These are phyloP conservation scores for Cerceris rybyensis DNA, from an alignment of 2,888 invertebrate species.

Conservation along the genomic window DNA sequence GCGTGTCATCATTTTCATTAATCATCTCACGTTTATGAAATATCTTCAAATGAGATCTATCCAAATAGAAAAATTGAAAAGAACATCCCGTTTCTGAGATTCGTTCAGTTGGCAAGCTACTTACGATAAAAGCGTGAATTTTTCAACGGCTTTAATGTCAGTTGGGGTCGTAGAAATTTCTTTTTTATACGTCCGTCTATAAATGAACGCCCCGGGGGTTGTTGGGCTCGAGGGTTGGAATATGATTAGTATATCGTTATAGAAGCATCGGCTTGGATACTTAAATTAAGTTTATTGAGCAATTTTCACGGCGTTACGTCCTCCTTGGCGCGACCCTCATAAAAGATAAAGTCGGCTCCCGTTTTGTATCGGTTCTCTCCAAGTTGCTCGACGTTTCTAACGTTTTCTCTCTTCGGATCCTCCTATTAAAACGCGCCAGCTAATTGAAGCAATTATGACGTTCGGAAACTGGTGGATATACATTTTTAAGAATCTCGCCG, in stretches of 20 bases:
- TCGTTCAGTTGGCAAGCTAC: background rate
- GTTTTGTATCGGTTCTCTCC: slow-evolving; percentile 47
- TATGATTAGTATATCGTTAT: slow-evolving; percentile 73
- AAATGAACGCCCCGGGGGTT: slow-evolving; percentile 46
- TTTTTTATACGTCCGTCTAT: slow-evolving; percentile 46
- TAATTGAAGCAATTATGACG: slow-evolving; percentile 51
- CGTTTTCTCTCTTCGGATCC: slow-evolving; percentile 7
- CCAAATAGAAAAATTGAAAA: too few species aligned
- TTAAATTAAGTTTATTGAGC: slow-evolving; percentile 73
- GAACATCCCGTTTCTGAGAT: background rate
- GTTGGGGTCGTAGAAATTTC: slow-evolving; percentile 4
- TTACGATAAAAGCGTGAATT: slow-evolving; percentile 22
- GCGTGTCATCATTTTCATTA: slow-evolving; percentile 24
- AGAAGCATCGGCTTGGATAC: slow-evolving; percentile 66
- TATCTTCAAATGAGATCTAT: too few species aligned
- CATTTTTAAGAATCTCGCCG: slow-evolving; percentile 11
- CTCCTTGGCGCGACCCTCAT: slow-evolving; percentile 61
- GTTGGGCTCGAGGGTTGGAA: slow-evolving; percentile 60
- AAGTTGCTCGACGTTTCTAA: slow-evolving; percentile 23
- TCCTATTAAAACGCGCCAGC: slow-evolving; percentile 35
- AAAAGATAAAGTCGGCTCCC: slow-evolving; percentile 56
- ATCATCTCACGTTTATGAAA: slow-evolving; percentile 13
- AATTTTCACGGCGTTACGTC: slow-evolving; percentile 71
- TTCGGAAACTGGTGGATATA: slow-evolving; percentile 34
- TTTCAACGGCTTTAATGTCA: background rate